phyloP scores from a whole-genome alignment of 2,888 invertebrate species.

The Polydrusus tereticollis region DNA sequence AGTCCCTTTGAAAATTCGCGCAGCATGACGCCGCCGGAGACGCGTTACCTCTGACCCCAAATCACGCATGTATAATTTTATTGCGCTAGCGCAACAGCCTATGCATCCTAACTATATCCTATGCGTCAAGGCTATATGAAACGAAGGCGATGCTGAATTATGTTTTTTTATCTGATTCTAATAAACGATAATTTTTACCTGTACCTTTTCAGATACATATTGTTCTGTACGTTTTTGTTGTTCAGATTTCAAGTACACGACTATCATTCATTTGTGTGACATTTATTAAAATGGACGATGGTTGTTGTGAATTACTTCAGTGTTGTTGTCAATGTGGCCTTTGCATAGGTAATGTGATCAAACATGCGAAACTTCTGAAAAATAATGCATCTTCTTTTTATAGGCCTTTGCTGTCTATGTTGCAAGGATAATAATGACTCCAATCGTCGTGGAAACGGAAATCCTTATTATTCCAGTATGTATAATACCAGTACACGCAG shows the following conservation, averaged over 20 bases:
- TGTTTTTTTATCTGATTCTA: background rate
- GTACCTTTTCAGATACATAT: background rate
- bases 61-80: background rate
- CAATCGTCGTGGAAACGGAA: constrained; percentile 16
- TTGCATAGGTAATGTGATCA: constrained; percentile 38
- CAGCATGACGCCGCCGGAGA: no score
- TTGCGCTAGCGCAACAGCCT: background rate
- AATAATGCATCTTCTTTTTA: constrained; percentile 12
- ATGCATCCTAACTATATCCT: no score
- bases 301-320: constrained; percentile 42
- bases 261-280: background rate
- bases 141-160: background rate
- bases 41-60: no score
- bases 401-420: constrained; percentile 45
- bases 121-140: no score
- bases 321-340: constrained; percentile 49
- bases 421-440: constrained; percentile 33
- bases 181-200: background rate
- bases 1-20: no score
- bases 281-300: constrained; percentile 37
- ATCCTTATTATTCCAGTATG: constrained; percentile 42
- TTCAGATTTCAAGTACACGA: background rate
- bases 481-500: constrained; percentile 19
- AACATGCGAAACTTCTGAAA: background rate
- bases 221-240: background rate